Evolutionary conservation across 2,888 invertebrate genomes (phyloP).

Genomic region (Acanthopleura granulata): DNA sequence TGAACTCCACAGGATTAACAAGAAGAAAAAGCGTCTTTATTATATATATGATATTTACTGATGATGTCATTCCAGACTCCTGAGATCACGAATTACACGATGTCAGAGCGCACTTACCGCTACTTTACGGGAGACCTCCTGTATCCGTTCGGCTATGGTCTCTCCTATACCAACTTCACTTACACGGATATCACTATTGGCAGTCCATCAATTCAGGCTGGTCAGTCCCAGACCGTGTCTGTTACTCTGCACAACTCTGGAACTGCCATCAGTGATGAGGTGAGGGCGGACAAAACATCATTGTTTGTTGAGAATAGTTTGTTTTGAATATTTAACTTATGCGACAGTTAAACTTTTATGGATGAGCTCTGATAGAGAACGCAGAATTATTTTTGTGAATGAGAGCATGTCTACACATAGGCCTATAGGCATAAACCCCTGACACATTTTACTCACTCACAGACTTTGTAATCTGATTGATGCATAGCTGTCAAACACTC

Average conservation of each 20-base stretch:
- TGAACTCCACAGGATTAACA: too few relatives aligned
- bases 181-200: slow-evolving; percentile 8
- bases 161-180: slow-evolving; percentile 29
- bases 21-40: too few relatives aligned
- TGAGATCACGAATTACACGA: slow-evolving; percentile 32
- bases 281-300: slow-evolving; percentile 3
- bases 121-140: slow-evolving; percentile 34
- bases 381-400: too few relatives aligned
- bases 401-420: too few relatives aligned
- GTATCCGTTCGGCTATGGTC: slow-evolving; percentile 38
- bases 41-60: not conserved
- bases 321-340: too few relatives aligned
- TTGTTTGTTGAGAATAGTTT: too few relatives aligned
- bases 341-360: not conserved
- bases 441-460: too few relatives aligned
- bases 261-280: slow-evolving; percentile 40
- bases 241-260: slow-evolving; percentile 38
- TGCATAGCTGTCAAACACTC: too few relatives aligned
- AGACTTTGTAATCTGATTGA: too few relatives aligned
- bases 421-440: too few relatives aligned
- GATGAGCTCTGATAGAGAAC: too few relatives aligned
- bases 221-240: slow-evolving; percentile 25
- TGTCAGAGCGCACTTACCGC: slow-evolving; percentile 41
- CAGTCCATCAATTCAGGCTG: slow-evolving; percentile 13
- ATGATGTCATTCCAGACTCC: not conserved